Percentiles rank a stretch among this genome's conserved stretches.
Conservation (phyloP, 2,888 invertebrate genomes). For the Phorcus lineatus region DNA sequence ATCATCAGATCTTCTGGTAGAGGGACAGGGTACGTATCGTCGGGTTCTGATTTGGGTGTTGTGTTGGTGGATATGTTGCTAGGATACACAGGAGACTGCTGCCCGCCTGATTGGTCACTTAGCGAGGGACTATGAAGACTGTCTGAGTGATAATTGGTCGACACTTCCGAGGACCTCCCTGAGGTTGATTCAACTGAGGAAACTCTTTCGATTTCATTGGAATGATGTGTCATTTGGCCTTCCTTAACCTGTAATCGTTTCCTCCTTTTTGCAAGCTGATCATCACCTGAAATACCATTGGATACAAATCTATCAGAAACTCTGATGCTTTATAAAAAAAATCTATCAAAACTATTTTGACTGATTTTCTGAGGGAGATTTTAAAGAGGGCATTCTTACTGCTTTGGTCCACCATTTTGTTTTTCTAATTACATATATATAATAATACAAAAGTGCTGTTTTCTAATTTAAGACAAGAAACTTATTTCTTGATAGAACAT, state of each 20-base stretch:
- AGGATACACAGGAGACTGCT: neutral
- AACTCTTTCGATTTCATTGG: neutral
- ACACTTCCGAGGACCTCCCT: slow-evolving; percentile 30
- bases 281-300: slow-evolving; percentile 53
- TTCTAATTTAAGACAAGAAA: too few relatives aligned
- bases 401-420: too few relatives aligned
- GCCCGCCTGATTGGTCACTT: slow-evolving; percentile 5
- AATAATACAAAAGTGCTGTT: too few relatives aligned
- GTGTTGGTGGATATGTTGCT: slow-evolving; percentile 17
- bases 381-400: too few relatives aligned
- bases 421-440: too few relatives aligned
- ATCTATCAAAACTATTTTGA: too few relatives aligned
- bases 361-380: too few relatives aligned
- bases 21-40: slow-evolving; percentile 34
- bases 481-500: too few relatives aligned
- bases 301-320: too few relatives aligned
- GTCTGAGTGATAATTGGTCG: slow-evolving; percentile 28
- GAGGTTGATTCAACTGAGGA: slow-evolving; percentile 25
- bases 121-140: slow-evolving; percentile 29
- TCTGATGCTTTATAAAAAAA: too few relatives aligned
- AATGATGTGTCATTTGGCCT: too few relatives aligned
- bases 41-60: slow-evolving; percentile 26
- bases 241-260: slow-evolving; percentile 29
- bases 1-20: slow-evolving; percentile 33
- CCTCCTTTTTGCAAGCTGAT: slow-evolving; percentile 66